Evolutionary conservation across 2,888 invertebrate species (phyloP).

Genomic region (Machimus rusticus): DNA sequence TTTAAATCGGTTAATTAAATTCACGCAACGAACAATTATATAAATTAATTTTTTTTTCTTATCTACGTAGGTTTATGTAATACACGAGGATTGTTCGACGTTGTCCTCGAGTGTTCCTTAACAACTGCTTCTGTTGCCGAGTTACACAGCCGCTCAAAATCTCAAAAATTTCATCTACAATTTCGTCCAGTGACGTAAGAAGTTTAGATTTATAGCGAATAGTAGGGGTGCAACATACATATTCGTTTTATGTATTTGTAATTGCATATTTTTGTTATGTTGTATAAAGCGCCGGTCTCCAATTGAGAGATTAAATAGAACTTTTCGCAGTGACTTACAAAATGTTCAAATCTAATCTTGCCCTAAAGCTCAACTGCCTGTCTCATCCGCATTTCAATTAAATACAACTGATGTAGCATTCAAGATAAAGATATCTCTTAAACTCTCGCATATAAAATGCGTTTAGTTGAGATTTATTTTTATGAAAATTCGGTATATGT

Average conservation of each 20-base stretch:
- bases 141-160: background rate
- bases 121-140: background rate
- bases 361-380: background rate
- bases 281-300: background rate
- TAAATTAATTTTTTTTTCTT: background rate
- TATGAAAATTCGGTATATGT: too few species aligned
- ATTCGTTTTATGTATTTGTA: background rate
- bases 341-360: background rate
- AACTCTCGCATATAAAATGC: too few species aligned
- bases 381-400: background rate
- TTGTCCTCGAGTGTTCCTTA: background rate
- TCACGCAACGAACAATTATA: background rate
- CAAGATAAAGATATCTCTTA: background rate
- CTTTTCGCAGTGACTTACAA: background rate
- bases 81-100: background rate
- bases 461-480: too few species aligned
- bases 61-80: background rate
- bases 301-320: background rate
- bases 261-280: background rate
- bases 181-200: background rate
- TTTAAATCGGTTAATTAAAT: conserved; percentile 29
- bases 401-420: background rate
- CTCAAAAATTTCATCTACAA: background rate
- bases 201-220: background rate
- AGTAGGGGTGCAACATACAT: background rate